Evolutionary conservation across 1,140 invertebrate species (phyloP).

Genomic region (Trachymyrmex septentrionalis): DNA sequence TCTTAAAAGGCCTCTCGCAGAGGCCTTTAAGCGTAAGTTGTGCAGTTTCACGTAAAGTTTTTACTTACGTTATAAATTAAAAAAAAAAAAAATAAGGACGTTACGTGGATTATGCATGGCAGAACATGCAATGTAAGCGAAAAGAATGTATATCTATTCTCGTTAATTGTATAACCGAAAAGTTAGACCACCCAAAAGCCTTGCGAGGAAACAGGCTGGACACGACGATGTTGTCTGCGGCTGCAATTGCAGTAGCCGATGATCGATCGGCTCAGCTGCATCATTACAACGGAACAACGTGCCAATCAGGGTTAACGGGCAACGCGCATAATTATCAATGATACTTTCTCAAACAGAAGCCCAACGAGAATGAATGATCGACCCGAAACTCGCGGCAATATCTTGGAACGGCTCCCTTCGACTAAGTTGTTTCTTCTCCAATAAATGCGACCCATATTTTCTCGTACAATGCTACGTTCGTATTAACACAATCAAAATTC

Average conservation of each 20-base stretch:
- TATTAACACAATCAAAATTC: not conserved
- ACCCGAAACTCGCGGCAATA: conserved; percentile 10
- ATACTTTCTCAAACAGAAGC: conserved; percentile 54
- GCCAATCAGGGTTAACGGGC: conserved; percentile 68
- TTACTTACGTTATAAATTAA: too few species aligned
- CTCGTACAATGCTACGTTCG: not conserved
- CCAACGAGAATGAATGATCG: conserved; percentile 56
- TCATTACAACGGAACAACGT: conserved; percentile 69
- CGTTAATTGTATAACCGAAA: not conserved
- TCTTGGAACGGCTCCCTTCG: not conserved
- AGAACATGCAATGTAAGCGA: not conserved
- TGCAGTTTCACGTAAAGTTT: not conserved
- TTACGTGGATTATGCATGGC: not conserved
- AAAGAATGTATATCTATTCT: not conserved
- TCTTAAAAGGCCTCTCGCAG: not conserved
- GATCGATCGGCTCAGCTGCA: conserved; percentile 61
- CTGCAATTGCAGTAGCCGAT: conserved; percentile 64
- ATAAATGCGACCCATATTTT: conserved; percentile 17
- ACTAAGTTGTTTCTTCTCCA: not conserved
- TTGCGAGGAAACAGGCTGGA: conserved; percentile 25
- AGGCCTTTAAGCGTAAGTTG: not conserved
- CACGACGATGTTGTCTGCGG: conserved; percentile 35
- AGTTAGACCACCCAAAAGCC: conserved; percentile 19
- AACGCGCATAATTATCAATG: conserved; percentile 66
- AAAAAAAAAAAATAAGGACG: conserved; percentile 4